phyloP scores from a whole-genome alignment of 1,140 invertebrate species.

The Trichomalopsis sarcophagae region DNA sequence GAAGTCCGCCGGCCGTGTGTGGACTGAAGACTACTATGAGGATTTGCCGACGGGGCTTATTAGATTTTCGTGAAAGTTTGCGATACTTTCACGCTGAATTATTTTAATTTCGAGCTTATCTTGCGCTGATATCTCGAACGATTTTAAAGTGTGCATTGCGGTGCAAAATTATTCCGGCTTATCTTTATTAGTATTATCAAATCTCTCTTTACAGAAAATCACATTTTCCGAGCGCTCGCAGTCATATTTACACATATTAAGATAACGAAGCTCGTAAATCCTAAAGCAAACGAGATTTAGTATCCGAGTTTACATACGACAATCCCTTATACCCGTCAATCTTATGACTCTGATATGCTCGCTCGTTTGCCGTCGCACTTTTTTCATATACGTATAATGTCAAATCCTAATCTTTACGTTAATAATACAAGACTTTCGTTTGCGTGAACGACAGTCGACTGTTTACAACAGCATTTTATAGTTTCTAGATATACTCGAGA shows the following conservation, averaged over 20 bases:
- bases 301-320: conserved; percentile 1
- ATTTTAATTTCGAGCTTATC: too few relatives aligned
- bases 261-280: conserved; percentile 33
- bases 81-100: too few relatives aligned
- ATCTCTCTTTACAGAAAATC: not conserved
- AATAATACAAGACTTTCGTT: too few relatives aligned
- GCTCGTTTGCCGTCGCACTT: not conserved
- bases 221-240: not conserved
- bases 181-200: too few relatives aligned
- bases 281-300: conserved; percentile 9
- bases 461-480: too few relatives aligned
- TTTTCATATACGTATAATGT: not conserved
- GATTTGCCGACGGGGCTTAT: not conserved
- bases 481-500: too few relatives aligned
- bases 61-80: too few relatives aligned
- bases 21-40: not conserved
- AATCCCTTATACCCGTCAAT: not conserved
- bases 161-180: not conserved
- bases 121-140: too few relatives aligned
- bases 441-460: too few relatives aligned
- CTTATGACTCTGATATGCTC: not conserved
- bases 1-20: not conserved
- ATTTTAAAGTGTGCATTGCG: too few relatives aligned
- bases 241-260: conserved; percentile 26
- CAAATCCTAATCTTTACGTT: too few relatives aligned